Evolutionary conservation across 2,797 vertebrate species (phyloP), one percentile per base, ranked within the genome.

Genomic region (Lates japonicus): DNA sequence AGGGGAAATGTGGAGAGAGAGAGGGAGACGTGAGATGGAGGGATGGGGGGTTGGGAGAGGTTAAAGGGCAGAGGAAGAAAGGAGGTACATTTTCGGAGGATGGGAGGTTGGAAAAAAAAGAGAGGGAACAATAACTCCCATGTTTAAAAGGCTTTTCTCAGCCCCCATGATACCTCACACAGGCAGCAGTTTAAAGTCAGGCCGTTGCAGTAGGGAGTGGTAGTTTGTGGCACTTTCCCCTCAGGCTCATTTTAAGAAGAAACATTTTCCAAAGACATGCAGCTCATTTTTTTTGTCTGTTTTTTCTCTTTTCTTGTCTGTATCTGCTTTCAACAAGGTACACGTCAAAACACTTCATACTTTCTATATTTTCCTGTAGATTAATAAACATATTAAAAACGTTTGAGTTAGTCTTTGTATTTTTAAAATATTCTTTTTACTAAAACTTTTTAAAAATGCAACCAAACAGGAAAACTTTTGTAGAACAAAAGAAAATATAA

Each of bases 11-110:
- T 82, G 78, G 75, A 69, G 82, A 78, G 81, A 87, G 87, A 90
- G 75, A 69, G 82, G 77, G 81, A 87, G 87, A 90, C 62, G 77
- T 90, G 91, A 87, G 91, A 89, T 89, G 87, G 84, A 70, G 73
- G 85, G 85, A 81, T 91, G 92, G 87, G 94, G 94, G 92, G 93
- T 91, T 92, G 93, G 93, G 92, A 92, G 91, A 95, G 96, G 94
- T 95, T 93, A 95, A 96, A 96, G 95, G 95, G 90, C 94, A 95
- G 91, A 94, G 95, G 95, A 95, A 97, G 94, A 95, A 93, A 95
- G 94, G 93, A 94, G 93, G 93, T 95, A 94, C 91, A 91, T 95
- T 95, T 95, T 95, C 91, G 75, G 95, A 97, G 96, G 96, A 96
- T 95, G 95, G 95, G 95, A 96, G 95, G 94, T 91, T 94, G 91